Evolutionary conservation across 2,888 invertebrate genomes (phyloP).

Genomic region (Venusia cambrica): DNA sequence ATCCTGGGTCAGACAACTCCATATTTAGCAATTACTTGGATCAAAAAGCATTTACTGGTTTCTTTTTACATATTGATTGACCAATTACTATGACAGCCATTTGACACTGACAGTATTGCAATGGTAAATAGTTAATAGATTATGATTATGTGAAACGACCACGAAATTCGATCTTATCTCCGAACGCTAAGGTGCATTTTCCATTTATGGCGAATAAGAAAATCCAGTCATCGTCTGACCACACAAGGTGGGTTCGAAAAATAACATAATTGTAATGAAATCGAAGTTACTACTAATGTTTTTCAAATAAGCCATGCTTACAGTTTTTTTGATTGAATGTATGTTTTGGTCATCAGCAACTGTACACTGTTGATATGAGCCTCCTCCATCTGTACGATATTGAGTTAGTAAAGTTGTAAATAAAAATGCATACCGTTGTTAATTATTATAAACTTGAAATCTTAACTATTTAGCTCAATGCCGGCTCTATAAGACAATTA

Average conservation of each 20-base stretch:
- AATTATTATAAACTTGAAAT: slow-evolving; percentile 13
- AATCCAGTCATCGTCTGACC: slow-evolving; percentile 32
- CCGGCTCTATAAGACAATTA: slow-evolving; percentile 8
- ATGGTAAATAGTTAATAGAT: slow-evolving; percentile 13
- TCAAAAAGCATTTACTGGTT: slow-evolving; percentile 25
- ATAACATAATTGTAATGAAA: slow-evolving; percentile 24
- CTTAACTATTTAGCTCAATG: slow-evolving; percentile 18
- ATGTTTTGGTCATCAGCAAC: too few relatives aligned
- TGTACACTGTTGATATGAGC: too few relatives aligned
- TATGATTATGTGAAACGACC: slow-evolving; percentile 3
- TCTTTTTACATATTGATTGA: slow-evolving; percentile 28
- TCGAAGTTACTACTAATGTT: slow-evolving; percentile 21
- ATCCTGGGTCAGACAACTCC: too few relatives aligned
- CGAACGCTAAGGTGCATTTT: slow-evolving; percentile 18
- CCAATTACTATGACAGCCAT: slow-evolving; percentile 17
- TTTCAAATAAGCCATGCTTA: slow-evolving; percentile 31
- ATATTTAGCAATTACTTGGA: too few relatives aligned
- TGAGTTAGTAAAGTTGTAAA: too few relatives aligned
- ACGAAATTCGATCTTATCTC: slow-evolving; percentile 9
- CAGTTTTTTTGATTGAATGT: not conserved
- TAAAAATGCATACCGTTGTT: too few relatives aligned
- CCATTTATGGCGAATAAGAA: slow-evolving; percentile 10
- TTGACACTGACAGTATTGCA: slow-evolving; percentile 16
- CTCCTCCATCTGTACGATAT: too few relatives aligned
- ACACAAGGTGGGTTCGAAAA: slow-evolving; percentile 45